These are phyloP conservation scores for Pandemis cinnamomeana DNA, from an alignment of 2,888 invertebrate genomes.

Conservation along the genomic window DNA sequence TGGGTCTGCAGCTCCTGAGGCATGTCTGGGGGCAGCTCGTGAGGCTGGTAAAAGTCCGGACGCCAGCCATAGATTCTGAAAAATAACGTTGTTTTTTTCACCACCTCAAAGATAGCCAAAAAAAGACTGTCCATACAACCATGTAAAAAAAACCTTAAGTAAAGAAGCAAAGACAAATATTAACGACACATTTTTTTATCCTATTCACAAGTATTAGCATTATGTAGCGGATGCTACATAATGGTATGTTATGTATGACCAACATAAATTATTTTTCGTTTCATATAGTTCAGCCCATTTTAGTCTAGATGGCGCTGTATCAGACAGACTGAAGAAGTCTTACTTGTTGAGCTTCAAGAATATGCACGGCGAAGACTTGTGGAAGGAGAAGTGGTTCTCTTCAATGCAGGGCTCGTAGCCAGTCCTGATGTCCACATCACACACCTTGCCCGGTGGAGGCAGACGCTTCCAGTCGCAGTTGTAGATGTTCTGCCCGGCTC, in stretches of 20 bases:
- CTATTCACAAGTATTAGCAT: too few species aligned
- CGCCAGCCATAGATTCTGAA: constrained; percentile 94
- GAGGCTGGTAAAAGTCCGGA: constrained; percentile 91
- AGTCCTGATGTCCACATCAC: constrained; percentile 91
- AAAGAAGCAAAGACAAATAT: too few species aligned
- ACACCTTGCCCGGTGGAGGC: constrained; percentile 91
- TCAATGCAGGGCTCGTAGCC: constrained; percentile 91
- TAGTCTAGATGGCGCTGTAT: too few species aligned
- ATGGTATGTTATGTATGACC: too few species aligned
- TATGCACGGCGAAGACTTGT: constrained; percentile 96
- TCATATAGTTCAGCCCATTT: too few species aligned
- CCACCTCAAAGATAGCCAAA: too few species aligned
- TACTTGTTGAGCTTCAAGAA: constrained; percentile 95
- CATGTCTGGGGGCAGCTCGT: constrained; percentile 89
- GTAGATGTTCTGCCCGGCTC: constrained; percentile 89
- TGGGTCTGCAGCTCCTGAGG: constrained; percentile 87
- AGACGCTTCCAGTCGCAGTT: constrained; percentile 88
- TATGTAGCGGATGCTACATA: too few species aligned
- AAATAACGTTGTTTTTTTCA: background rate
- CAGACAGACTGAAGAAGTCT: constrained; percentile 11
- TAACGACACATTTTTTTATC: too few species aligned
- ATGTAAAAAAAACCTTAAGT: too few species aligned
- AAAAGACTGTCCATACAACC: too few species aligned
- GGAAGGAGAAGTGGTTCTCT: constrained; percentile 95
- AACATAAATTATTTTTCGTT: too few species aligned